Evolutionary conservation across 2,797 vertebrate genomes (phyloP).

Genomic region (Enteromius afrohamiltoni): DNA sequence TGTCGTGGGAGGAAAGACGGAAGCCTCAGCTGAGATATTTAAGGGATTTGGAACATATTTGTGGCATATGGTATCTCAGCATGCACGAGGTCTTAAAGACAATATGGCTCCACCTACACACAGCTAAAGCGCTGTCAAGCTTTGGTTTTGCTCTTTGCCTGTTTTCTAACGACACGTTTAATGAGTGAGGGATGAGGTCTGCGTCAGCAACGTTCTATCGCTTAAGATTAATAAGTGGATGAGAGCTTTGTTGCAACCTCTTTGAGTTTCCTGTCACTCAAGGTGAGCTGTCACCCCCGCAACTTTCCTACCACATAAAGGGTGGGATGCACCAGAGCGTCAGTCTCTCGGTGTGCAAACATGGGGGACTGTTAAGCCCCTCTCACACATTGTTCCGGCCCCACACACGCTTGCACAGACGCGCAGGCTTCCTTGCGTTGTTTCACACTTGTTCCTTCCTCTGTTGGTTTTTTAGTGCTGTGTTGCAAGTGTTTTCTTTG

Average conservation of each 20-base stretch:
- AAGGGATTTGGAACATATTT: slow-evolving; percentile 25
- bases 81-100: slow-evolving; percentile 59
- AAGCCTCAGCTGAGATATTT: slow-evolving; percentile 10
- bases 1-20: not conserved
- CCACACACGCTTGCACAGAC: not conserved
- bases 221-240: slow-evolving; percentile 46
- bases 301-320: slow-evolving; percentile 59
- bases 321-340: slow-evolving; percentile 13
- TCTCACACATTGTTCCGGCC: slow-evolving; percentile 36
- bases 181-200: not conserved
- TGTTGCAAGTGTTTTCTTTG: not conserved
- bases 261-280: slow-evolving; percentile 50
- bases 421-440: slow-evolving; percentile 20
- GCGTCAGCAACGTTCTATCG: not conserved
- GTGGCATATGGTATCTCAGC: slow-evolving; percentile 66
- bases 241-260: slow-evolving; percentile 28
- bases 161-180: slow-evolving; percentile 11
- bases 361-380: not conserved
- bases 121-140: slow-evolving; percentile 21
- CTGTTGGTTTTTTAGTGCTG: not conserved
- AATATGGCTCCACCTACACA: slow-evolving; percentile 44
- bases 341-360: not conserved
- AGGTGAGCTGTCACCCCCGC: slow-evolving; percentile 35
- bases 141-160: slow-evolving; percentile 1
- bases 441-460: slow-evolving; percentile 20